A percentile compares a stretch with the other conserved stretches of the same genome.
phyloP scores from a whole-genome alignment of 2,888 invertebrate genomes.

The Theodoxus fluviatilis region DNA sequence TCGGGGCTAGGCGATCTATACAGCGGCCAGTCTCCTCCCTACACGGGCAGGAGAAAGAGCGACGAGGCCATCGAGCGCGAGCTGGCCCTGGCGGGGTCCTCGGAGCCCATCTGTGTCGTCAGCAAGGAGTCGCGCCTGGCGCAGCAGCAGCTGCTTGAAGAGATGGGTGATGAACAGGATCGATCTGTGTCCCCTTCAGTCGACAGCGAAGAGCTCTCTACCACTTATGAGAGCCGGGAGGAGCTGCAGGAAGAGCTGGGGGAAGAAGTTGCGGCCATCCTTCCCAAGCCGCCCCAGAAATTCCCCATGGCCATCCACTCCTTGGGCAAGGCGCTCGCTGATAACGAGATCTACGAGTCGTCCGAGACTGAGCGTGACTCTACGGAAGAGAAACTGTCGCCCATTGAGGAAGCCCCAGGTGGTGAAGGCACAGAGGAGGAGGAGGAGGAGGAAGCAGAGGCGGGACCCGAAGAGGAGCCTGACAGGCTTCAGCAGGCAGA shows the following conservation, averaged over 20 bases:
- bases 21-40: too few relatives aligned
- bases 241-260: conserved; percentile 43
- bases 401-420: conserved; percentile 52
- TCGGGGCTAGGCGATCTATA: too few relatives aligned
- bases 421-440: conserved; percentile 43
- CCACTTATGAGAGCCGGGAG: conserved; percentile 45
- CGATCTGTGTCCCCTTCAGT: conserved; percentile 57
- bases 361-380: conserved; percentile 56
- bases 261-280: conserved; percentile 17
- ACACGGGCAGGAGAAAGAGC: too few relatives aligned
- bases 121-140: conserved; percentile 52
- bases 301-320: conserved; percentile 51
- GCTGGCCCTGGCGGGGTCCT: conserved; percentile 8
- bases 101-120: conserved; percentile 41
- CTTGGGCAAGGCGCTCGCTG: conserved; percentile 45
- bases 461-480: conserved; percentile 40
- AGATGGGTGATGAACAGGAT: conserved; percentile 53
- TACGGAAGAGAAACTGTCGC: conserved; percentile 56
- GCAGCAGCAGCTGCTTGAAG: conserved; percentile 53
- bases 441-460: conserved; percentile 39
- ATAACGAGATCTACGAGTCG: conserved; percentile 55
- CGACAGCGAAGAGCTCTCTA: conserved; percentile 53
- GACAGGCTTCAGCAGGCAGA: too few relatives aligned
- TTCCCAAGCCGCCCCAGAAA: conserved; percentile 32
- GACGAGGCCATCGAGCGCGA: too few relatives aligned